Percentiles rank a stretch among this genome's conserved stretches.
phyloP scores from a whole-genome alignment of 2,888 invertebrate genomes.

The Epirrhoe tristata region DNA sequence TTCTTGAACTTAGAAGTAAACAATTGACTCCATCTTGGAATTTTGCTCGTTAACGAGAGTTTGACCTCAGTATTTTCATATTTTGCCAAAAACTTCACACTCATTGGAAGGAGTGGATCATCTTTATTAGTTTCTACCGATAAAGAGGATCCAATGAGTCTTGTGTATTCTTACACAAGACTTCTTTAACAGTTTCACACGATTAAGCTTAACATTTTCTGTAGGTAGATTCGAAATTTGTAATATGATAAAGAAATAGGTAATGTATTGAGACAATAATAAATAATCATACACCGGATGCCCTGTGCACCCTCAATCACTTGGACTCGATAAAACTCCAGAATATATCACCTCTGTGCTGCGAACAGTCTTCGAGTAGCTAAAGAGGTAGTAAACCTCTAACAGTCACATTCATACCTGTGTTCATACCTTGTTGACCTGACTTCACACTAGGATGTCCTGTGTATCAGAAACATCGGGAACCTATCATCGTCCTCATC shows the following conservation, averaged over 20 bases:
- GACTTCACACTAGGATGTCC: too few relatives aligned
- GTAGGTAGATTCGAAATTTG: background rate
- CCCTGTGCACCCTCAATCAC: slow-evolving; percentile 28
- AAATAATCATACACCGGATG: slow-evolving; percentile 26
- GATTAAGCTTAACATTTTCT: background rate
- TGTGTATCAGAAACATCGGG: too few relatives aligned
- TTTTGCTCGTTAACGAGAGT: slow-evolving; percentile 5
- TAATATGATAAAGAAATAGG: background rate
- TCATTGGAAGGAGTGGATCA: background rate
- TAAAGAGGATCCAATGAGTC: too few relatives aligned
- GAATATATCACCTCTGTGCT: slow-evolving; percentile 20
- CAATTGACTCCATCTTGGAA: slow-evolving; percentile 32
- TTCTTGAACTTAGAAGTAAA: slow-evolving; percentile 64
- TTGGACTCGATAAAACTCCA: slow-evolving; percentile 23
- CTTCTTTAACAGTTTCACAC: too few relatives aligned
- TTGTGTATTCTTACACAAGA: too few relatives aligned
- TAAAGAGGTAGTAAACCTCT: too few relatives aligned
- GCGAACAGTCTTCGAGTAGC: slow-evolving; percentile 13
- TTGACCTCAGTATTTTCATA: background rate
- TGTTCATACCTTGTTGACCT: background rate
- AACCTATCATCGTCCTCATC: too few relatives aligned
- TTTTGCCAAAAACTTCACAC: background rate
- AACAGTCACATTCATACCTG: too few relatives aligned
- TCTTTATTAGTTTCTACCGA: background rate
- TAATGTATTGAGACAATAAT: slow-evolving; percentile 5